A percentile compares a stretch with the other conserved stretches of the same genome.
Evolutionary conservation across 2,113 vertebrate species (phyloP).

Genomic region (Chrysemys picta): DNA sequence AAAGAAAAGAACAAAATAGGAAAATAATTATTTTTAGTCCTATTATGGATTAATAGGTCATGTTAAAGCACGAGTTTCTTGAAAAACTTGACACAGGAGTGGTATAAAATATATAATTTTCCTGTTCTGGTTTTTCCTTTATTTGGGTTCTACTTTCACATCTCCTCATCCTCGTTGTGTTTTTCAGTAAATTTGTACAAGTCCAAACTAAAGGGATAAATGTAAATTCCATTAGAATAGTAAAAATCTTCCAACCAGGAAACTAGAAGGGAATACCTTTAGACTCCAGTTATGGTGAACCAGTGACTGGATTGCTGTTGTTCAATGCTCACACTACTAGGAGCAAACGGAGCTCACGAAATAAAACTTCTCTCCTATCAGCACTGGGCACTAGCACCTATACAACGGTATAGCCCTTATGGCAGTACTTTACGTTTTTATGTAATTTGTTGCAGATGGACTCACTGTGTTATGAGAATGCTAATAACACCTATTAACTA

Average conservation of each 20-base stretch:
- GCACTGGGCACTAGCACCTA: background rate
- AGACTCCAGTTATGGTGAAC: background rate
- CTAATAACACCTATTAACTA: constrained; percentile 69
- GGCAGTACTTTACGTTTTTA: background rate
- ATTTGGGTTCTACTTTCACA: background rate
- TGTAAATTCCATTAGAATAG: too few species aligned
- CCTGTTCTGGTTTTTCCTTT: background rate
- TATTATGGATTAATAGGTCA: constrained; percentile 33
- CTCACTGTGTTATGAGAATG: constrained; percentile 35
- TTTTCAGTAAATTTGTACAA: background rate
- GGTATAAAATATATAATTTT: background rate
- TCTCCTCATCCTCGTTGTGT: constrained; percentile 28
- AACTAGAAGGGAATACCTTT: constrained; percentile 8
- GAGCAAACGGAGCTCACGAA: background rate
- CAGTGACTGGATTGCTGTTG: background rate
- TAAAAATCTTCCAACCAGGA: too few species aligned
- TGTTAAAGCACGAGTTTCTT: constrained; percentile 22
- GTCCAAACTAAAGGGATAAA: background rate
- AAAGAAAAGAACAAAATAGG: constrained; percentile 24
- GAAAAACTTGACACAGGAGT: background rate
- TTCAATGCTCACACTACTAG: background rate
- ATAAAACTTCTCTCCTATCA: background rate
- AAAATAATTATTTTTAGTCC: constrained; percentile 65
- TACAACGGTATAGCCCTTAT: background rate
- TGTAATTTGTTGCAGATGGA: constrained; percentile 51